These are phyloP conservation scores for Apantesis nais DNA, from an alignment of 2,888 invertebrate genomes.

Conservation along the genomic window DNA sequence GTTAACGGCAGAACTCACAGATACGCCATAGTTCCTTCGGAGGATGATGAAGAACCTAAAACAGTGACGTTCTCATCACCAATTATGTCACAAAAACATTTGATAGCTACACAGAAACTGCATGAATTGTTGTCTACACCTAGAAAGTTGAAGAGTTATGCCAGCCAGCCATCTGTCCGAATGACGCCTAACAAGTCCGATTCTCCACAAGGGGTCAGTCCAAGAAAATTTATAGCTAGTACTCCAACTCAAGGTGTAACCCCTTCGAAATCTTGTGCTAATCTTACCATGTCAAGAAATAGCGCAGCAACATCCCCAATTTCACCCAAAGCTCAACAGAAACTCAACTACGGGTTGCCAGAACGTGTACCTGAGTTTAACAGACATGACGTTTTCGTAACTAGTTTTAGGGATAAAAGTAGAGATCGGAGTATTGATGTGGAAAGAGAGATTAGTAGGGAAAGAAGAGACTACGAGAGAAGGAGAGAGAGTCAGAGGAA, in stretches of 20 bases:
- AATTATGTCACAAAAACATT: conserved; percentile 85
- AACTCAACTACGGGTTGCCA: conserved; percentile 80
- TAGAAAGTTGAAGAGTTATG: conserved; percentile 84
- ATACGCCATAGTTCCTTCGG: conserved; percentile 87
- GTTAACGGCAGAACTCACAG: conserved; percentile 86
- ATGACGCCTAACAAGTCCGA: conserved; percentile 71
- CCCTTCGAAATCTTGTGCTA: conserved; percentile 82
- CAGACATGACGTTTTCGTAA: conserved; percentile 75
- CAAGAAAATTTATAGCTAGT: conserved; percentile 66
- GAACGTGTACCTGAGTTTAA: conserved; percentile 57
- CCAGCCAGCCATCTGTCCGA: conserved; percentile 82
- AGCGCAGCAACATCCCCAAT: conserved; percentile 69
- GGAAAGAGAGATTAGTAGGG: conserved; percentile 68
- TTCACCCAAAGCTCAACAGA: conserved; percentile 85
- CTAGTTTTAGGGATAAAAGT: conserved; percentile 72
- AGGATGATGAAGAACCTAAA: conserved; percentile 82
- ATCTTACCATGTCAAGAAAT: conserved; percentile 58
- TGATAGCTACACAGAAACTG: conserved; percentile 90
- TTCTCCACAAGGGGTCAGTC: conserved; percentile 31
- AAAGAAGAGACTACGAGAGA: conserved; percentile 68
- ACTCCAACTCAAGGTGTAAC: conserved; percentile 76
- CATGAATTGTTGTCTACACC: conserved; percentile 91
- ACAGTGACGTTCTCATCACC: conserved; percentile 75
- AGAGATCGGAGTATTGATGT: conserved; percentile 60
- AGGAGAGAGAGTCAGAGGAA: conserved; percentile 55